Evolutionary conservation across 2,888 invertebrate species (phyloP), one percentile per base, ranked within the genome.

Genomic region (Aspidapion aeneum): DNA sequence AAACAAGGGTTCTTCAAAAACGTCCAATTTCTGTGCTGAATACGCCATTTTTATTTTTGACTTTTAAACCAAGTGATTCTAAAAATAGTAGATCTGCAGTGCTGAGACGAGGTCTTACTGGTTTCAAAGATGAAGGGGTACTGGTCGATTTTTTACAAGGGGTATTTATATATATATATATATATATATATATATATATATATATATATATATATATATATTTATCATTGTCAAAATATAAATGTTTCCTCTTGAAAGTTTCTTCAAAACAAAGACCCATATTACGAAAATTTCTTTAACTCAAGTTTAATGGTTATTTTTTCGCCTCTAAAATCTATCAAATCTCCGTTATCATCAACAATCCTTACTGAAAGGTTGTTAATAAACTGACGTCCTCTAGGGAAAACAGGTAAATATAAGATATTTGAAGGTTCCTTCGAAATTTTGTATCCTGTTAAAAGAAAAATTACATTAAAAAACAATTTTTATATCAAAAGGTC

Each of bases 381-480:
- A 20, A 63, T 63, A 50, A 21, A 63, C 59, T 63, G 62, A 5
- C 62, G 62, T 5, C 58, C 58, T 16, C 22, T 12, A 1, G 62
- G 58, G 21, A 2, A 51, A 9, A 59, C 49, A 1, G 58, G 55
- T 19, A 64, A n/a, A 57, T 64, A 64, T 20, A 64, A 58, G 55
- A 58, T 61, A 21, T 64, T 61, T 64, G 18, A 49, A 21, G 56
- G 61, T 22, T 61, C 59, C 19, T 56, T 64, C 1, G 61, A 51
- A 5, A 58, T 22, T 57, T 63, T 66, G 19, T 58, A 66, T 1
- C 66, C 66, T n/a, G n/a, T n/a, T n/a, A n/a, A n/a, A n/a, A n/a
- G n/a, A n/a, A n/a, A n/a, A n/a, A n/a, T n/a, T n/a, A n/a, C n/a
- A n/a, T n/a, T n/a, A n/a, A n/a, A n/a, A n/a, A n/a, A n/a, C n/a